These are phyloP conservation scores for Enteromius argenteus DNA, from an alignment of 2,797 vertebrate species.

Conservation along the genomic window DNA sequence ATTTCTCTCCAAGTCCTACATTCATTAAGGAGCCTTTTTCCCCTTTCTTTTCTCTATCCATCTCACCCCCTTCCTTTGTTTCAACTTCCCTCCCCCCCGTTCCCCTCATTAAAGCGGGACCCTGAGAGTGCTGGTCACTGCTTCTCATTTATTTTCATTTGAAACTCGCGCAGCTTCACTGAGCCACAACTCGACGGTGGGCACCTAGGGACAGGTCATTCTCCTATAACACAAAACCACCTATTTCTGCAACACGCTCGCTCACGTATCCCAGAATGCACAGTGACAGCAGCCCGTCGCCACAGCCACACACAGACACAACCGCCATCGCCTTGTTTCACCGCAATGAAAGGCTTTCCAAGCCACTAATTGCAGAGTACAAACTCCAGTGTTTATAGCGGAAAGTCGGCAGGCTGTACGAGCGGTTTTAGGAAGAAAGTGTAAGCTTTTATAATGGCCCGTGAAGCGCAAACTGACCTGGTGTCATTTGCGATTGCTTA, in stretches of 20 bases:
- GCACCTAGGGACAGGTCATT: slow-evolving; percentile 59
- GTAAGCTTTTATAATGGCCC: slow-evolving; percentile 41
- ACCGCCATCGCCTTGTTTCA: slow-evolving; percentile 52
- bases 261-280: slow-evolving; percentile 50
- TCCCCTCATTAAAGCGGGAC: slow-evolving; percentile 81
- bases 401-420: slow-evolving; percentile 40
- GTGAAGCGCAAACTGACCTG: slow-evolving; percentile 32
- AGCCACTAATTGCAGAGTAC: slow-evolving; percentile 62
- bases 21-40: slow-evolving; percentile 70
- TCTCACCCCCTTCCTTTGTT: slow-evolving; percentile 47
- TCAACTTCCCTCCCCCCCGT: slow-evolving; percentile 35
- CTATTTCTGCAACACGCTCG: slow-evolving; percentile 34
- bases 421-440: slow-evolving; percentile 48
- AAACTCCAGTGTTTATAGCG: slow-evolving; percentile 43
- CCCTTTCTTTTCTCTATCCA: slow-evolving; percentile 45
- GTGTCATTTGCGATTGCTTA: slow-evolving; percentile 17
- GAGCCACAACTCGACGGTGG: slow-evolving; percentile 52
- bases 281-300: slow-evolving; percentile 27
- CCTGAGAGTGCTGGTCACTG: slow-evolving; percentile 81
- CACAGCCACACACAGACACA: slow-evolving; percentile 47
- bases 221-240: slow-evolving; percentile 32
- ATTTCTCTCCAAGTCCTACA: slow-evolving; percentile 61
- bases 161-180: slow-evolving; percentile 78
- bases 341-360: slow-evolving; percentile 56
- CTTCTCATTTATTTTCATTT: slow-evolving; percentile 87